Base-by-base conservation (phyloP, 1,140 invertebrate genomes). In the Linepithema humile region DNA sequence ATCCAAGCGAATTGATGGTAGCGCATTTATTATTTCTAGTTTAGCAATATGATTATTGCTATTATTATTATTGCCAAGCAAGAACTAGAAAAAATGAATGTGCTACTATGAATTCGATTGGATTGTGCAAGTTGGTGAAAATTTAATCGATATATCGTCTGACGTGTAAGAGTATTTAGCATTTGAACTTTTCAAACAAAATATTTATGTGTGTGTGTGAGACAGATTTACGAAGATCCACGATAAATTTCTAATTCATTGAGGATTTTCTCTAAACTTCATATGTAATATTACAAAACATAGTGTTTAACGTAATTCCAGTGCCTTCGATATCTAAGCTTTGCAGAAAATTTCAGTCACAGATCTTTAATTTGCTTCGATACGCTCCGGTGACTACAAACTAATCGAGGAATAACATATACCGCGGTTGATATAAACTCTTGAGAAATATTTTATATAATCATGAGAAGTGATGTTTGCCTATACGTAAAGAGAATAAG, bases 371-470 rank as follows among this genome's bases (percentile, higher is more conserved):
- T 12, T 29, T 12, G 38, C 1, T 43, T 60, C 35, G 32, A 43
- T n/a, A 9, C 4, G 23, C 10, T 59, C 29, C 72, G 35, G 40
- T 48, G 26, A 20, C 65, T 40, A 26, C 65, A 26, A 73, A 77
- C 65, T 48, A 64, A 77, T 35, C 20, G 10, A 64, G 5, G 4
- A 64, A 43, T 29, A 55, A 75, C 38, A 60, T 32, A n/a, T n/a
- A n/a, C n/a, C n/a, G 53, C 70, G 35, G 38, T 20, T 17, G 40
- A 75, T 77, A 64, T 1, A 29, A 23, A 7, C 3, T 38, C 20
- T 65, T n/a, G 45, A 65, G 29, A 77, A 50, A 50, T n/a, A 17
- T 12, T 9, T 77, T 38, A 50, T 43, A 17, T 65, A 77, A 77
- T 9, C 7, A 7, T 20, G 62, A 29, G 3, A 32, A 26, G 1